Percentiles rank a stretch among this genome's conserved stretches.
These are phyloP conservation scores for Apis dorsata DNA, from an alignment of 1,140 invertebrate genomes.

Conservation along the genomic window DNA sequence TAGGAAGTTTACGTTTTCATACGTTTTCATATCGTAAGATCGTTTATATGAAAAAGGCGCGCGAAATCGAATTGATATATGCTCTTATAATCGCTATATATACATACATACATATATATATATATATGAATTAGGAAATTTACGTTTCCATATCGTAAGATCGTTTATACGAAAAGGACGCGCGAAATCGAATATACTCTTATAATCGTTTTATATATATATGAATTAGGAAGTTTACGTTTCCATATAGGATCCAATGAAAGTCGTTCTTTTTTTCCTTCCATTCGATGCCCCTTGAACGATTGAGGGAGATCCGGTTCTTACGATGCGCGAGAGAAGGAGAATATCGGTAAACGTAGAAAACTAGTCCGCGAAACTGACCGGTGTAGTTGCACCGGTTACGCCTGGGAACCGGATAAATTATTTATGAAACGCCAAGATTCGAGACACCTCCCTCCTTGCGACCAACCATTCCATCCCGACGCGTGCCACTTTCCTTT, in stretches of 20 bases:
- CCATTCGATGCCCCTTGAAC: slow-evolving; percentile 27
- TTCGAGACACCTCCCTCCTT: not conserved
- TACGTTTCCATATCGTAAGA: too few relatives aligned
- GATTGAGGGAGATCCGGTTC: slow-evolving; percentile 54
- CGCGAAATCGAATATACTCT: too few relatives aligned
- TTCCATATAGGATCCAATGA: slow-evolving; percentile 29
- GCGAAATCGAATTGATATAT: too few relatives aligned
- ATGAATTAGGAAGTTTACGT: too few relatives aligned
- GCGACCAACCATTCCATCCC: not conserved
- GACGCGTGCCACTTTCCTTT: not conserved
- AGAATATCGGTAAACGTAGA: slow-evolving; percentile 37
- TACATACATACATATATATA: too few relatives aligned
- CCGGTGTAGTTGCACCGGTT: slow-evolving; percentile 37
- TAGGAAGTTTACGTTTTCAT: too few relatives aligned
- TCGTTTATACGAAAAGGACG: too few relatives aligned
- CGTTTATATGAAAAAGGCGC: too few relatives aligned
- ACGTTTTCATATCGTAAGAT: too few relatives aligned
- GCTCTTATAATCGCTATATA: too few relatives aligned
- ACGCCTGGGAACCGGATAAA: slow-evolving; percentile 33
- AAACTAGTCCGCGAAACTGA: slow-evolving; percentile 22
- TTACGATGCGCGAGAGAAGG: slow-evolving; percentile 45
- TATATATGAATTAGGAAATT: too few relatives aligned
- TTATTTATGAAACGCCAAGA: slow-evolving; percentile 55
- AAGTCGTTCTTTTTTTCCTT: slow-evolving; percentile 11
- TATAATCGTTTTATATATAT: too few relatives aligned